These are phyloP conservation scores for Goniozus legneri DNA, from an alignment of 1,140 invertebrate species.

Conservation along the genomic window DNA sequence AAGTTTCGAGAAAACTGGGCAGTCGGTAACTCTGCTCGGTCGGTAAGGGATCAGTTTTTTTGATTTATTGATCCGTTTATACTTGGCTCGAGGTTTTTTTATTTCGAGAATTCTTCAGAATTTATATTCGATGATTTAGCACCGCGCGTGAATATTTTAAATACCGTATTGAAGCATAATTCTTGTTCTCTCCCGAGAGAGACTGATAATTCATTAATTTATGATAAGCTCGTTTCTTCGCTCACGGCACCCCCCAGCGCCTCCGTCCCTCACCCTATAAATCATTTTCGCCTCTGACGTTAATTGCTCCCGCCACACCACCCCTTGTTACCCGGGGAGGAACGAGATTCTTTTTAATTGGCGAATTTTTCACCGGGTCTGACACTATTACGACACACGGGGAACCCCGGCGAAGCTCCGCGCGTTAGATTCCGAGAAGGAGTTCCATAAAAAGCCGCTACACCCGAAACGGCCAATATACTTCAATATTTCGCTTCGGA, in stretches of 20 bases:
- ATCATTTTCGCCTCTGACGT: slow-evolving; percentile 42
- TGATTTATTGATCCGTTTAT: too few relatives aligned
- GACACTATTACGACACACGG: slow-evolving; percentile 30
- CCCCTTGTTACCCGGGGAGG: slow-evolving; percentile 42
- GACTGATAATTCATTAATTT: slow-evolving; percentile 46
- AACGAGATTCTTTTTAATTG: slow-evolving; percentile 47
- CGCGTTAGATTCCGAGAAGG: too few relatives aligned
- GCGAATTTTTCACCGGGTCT: slow-evolving; percentile 40
- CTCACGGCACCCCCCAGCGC: slow-evolving; percentile 19
- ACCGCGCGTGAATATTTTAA: slow-evolving; percentile 41
- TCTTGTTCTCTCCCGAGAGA: slow-evolving; percentile 3
- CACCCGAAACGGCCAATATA: too few relatives aligned
- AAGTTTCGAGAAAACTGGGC: not conserved
- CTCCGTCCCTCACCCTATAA: slow-evolving; percentile 29
- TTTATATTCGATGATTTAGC: too few relatives aligned
- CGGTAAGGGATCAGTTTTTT: too few relatives aligned
- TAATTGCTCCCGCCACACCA: slow-evolving; percentile 42
- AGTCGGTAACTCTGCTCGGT: not conserved
- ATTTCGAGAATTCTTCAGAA: too few relatives aligned
- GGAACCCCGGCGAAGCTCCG: too few relatives aligned
- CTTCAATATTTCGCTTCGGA: too few relatives aligned
- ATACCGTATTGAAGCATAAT: slow-evolving; percentile 29
- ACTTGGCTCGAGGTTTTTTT: too few relatives aligned
- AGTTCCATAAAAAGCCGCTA: too few relatives aligned
- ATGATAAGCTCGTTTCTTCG: slow-evolving; percentile 35